Evolutionary conservation across 2,888 invertebrate species (phyloP), one percentile per base, ranked within the genome.

Genomic region (Listrodromus nycthemerus): DNA sequence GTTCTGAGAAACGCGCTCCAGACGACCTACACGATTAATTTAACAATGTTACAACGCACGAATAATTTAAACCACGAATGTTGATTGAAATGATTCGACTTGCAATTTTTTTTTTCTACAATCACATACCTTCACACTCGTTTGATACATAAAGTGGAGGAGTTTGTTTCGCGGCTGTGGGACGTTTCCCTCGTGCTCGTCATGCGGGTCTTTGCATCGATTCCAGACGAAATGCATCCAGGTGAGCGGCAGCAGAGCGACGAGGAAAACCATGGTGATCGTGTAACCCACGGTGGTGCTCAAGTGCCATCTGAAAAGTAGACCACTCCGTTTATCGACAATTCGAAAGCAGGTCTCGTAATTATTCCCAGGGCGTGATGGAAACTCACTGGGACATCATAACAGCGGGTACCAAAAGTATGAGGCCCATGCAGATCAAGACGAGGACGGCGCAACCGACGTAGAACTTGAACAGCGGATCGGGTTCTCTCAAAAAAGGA

Each of bases 391-490:
- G 92, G 6, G 94, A 93, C 85, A 94, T 90, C 41, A 95, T 95
- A 48, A 96, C 91, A 78, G 95, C 94, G 89, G 97, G 96, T 65
- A 96, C 95, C 10, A 95, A 88, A 75, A 95, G 94, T 50, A 95
- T 94, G 2, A 91, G 86, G 19, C 90, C 92, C 90, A 95, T 94
- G 78, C 95, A 95, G 16, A 95, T 82, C 61, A 96, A 93, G 21
- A 96, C 94, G 50, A 95, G 90, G 45, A 95, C 93, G 45, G 95
- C 95, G 87, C 95, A 95, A 0, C 95, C 93, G 41, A 97, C 94
- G 91, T 97, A 98, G 92, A 97, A 98, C 92, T 97, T 98, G 90
- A 98, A 97, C 86, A 98, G 95, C 0, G 97, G 96, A 94, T 98
- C 98, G 0, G 96, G 96, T 87, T 97, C 95, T 71, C 95, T 94